Conservation (phyloP, 2,888 invertebrate genomes). For the Ferdinandea cuprea region DNA sequence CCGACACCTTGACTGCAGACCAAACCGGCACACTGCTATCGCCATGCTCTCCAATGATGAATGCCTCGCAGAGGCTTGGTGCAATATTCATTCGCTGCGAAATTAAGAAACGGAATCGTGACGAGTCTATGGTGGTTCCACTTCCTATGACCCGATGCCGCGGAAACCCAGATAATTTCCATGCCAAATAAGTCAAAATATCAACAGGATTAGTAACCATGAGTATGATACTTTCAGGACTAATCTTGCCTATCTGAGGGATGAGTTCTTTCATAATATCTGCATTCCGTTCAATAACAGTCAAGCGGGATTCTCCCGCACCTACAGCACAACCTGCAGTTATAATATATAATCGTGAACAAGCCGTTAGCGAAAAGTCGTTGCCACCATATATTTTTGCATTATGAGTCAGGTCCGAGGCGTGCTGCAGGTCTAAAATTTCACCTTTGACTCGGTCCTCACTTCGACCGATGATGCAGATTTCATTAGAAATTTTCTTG, state of each 20-base stretch:
- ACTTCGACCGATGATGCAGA: conserved; percentile 90
- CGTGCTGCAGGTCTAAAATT: conserved; percentile 94
- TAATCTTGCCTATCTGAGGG: conserved; percentile 85
- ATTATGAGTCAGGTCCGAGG: conserved; percentile 89
- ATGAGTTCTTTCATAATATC: conserved; percentile 91
- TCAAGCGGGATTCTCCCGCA: conserved; percentile 90
- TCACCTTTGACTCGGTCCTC: conserved; percentile 92
- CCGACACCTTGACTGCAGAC: conserved; percentile 94
- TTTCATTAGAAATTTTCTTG: conserved; percentile 90
- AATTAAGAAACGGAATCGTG: conserved; percentile 92
- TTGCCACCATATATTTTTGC: conserved; percentile 87
- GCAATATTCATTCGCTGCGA: conserved; percentile 90
- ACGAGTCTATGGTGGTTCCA: conserved; percentile 95
- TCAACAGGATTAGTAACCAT: conserved; percentile 95
- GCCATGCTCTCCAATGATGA: conserved; percentile 96
- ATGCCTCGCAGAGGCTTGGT: conserved; percentile 91
- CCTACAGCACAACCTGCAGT: conserved; percentile 93
- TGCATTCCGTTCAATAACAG: conserved; percentile 92
- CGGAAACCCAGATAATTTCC: conserved; percentile 93
- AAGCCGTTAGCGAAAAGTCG: conserved; percentile 89
- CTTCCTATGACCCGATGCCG: conserved; percentile 92
- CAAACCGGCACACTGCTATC: conserved; percentile 93
- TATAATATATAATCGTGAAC: conserved; percentile 91
- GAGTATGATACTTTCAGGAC: conserved; percentile 91
- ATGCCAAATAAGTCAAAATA: conserved; percentile 93